A percentile compares a stretch with the other conserved stretches of the same genome.
These are phyloP conservation scores for Leptobrachium leishanense DNA, from an alignment of 2,113 vertebrate species.

Conservation along the genomic window DNA sequence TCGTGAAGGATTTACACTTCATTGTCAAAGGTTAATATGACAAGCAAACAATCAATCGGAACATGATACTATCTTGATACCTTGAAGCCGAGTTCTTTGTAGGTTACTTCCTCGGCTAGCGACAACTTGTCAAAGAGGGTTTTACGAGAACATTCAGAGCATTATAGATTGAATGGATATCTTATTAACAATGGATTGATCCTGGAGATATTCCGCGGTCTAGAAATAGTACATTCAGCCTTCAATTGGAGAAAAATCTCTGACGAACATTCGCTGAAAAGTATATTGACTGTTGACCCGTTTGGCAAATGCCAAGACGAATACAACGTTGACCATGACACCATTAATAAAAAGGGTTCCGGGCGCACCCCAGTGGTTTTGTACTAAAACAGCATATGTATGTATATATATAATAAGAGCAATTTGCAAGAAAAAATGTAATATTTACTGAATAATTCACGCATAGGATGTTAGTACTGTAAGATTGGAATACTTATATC, in stretches of 20 bases:
- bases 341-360: no score
- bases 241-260: neutral
- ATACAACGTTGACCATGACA: no score
- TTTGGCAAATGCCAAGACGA: no score
- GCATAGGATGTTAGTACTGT: no score
- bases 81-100: neutral
- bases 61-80: slow-evolving; percentile 8
- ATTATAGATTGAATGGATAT: neutral
- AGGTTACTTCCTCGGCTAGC: neutral
- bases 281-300: no score
- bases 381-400: no score
- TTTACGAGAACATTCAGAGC: neutral
- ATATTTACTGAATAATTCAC: no score
- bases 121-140: neutral
- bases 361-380: no score
- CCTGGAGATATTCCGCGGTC: neutral
- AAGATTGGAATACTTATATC: no score
- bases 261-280: no score
- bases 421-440: no score
- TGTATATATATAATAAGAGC: no score
- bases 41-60: neutral
- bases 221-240: neutral
- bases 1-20: neutral
- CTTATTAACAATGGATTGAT: neutral
- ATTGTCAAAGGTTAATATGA: slow-evolving; percentile 11